Base-by-base conservation (phyloP, 2,888 invertebrate genomes). In the Polydrusus cervinus region DNA sequence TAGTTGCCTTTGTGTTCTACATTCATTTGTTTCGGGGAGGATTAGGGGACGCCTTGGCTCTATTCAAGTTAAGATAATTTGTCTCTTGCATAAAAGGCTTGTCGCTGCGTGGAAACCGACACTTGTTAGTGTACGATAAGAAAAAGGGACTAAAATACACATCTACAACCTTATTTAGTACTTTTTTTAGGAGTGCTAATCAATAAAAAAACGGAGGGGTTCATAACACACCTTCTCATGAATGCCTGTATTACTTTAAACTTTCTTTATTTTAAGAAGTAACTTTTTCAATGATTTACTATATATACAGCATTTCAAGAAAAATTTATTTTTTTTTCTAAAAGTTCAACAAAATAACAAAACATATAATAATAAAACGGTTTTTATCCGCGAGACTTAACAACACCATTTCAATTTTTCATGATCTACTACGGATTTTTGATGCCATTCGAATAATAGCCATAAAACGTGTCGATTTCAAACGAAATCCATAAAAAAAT, bases 401-500 rank as follows among this genome's bases (percentile, higher is more conserved):
- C 34, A 34, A 11, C 34, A 13, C 55, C 55, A 34, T 30, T 34
- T 55, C 55, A 55, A 55, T 55, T 55, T 55, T 55, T 55, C 55
- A 55, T 55, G 34, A 55, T 55, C 14, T 34, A 14, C 34, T 34
- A 14, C 9, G 34, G 55, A 55, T 30, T 55, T 55, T 55, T n/a
- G 34, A 34, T 55, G 14, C 14, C 14, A 55, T 55, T 30, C 55
- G 34, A 7, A 55, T 55, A 30, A 55, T 55, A 13, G 55, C 1
- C 30, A 14, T 34, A 55, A 55, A 55, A 14, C 30, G 34, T 14
- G 55, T 7, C 8, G 55, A 55, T 34, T 55, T 34, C 34, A 14
- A 14, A 43, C 57, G 57, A 8, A 57, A 43, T 10, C 68, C 43
- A 38, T 66, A 65, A 66, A 66, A 64, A 66, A 51, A 66, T 34